Base-by-base conservation (phyloP, 1,140 invertebrate genomes). In the Kradibia gibbosae region DNA sequence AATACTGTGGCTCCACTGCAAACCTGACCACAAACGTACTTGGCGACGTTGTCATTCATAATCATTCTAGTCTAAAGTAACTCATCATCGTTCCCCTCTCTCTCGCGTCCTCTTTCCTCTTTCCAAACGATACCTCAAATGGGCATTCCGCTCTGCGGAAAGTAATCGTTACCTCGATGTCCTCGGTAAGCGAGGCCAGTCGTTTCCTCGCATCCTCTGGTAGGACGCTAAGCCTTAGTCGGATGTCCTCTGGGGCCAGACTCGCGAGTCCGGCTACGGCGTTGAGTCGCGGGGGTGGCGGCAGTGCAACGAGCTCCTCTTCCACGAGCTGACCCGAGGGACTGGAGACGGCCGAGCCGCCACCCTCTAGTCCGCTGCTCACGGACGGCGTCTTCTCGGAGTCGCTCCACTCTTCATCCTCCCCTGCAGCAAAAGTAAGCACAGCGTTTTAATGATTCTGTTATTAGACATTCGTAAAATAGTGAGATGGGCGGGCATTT, bases 351-450 rank as follows among this genome's bases (percentile, higher is more conserved):
- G 86, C 86, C 11, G 91, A 91, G 72, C 91, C 90, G 53, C 89
- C 87, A 31, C 90, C 90, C 39, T 91, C 90, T 15, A 90, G 78
- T 39, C 89, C 91, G 79, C 91, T 91, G 87, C 89, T 90, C 80
- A 91, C 89, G 86, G 91, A 91, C 60, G 91, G 91, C 72, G 91
- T 90, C 78, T 90, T 91, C 73, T 91, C 91, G 78, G 91, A 91
- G 76, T 91, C 90, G 83, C 91, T 91, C 91, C 91, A 91, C 85
- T 91, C 91, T 83, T 91, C 91, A 90, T 91, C 90, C 86, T 91
- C 91, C 88, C 91, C 91, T 91, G 84, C 15, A 89, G 89, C 1
- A 67, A 53, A 53, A 20, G 5, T 17, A 53, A n/a, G n/a, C n/a
- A n/a, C n/a, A n/a, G n/a, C n/a, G n/a, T n/a, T n/a, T n/a, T n/a